Percentiles rank a stretch among this genome's conserved stretches.
Evolutionary conservation across 2,113 vertebrate species (phyloP).

Genomic region (Elgaria multicarinata): DNA sequence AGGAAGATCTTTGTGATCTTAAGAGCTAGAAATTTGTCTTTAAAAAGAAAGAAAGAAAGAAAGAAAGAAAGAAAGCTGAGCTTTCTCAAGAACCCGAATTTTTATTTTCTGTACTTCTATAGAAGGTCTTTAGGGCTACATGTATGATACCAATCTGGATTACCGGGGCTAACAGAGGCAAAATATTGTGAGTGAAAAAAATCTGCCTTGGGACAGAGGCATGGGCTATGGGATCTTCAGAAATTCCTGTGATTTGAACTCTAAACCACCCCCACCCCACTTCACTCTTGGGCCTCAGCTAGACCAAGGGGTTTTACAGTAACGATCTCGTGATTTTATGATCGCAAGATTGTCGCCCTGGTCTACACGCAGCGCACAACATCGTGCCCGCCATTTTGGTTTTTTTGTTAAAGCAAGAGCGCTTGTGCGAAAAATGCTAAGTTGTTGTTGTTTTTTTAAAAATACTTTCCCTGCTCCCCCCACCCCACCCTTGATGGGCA

Average conservation of each 20-base stretch:
- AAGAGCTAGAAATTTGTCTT: neutral
- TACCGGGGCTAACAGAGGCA: neutral
- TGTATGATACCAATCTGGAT: neutral
- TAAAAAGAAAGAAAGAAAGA: neutral
- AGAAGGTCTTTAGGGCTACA: neutral
- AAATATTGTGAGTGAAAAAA: neutral
- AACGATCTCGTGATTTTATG: too few relatives aligned
- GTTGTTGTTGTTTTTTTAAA: too few relatives aligned
- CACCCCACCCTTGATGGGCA: too few relatives aligned
- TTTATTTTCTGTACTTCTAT: neutral
- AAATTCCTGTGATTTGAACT: neutral
- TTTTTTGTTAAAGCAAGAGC: too few relatives aligned
- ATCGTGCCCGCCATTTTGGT: too few relatives aligned
- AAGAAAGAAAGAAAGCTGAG: neutral
- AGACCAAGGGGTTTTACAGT: too few relatives aligned
- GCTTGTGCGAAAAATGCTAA: too few relatives aligned
- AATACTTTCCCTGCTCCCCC: too few relatives aligned
- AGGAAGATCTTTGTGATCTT: neutral
- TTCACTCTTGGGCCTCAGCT: too few relatives aligned
- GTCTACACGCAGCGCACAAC: too few relatives aligned
- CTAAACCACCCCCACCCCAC: too few relatives aligned
- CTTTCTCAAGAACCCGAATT: neutral
- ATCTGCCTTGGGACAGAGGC: neutral
- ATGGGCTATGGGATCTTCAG: neutral
- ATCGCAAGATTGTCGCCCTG: too few relatives aligned